Conservation (phyloP, 2,113 vertebrate genomes). For the Phaetusa simplex region DNA sequence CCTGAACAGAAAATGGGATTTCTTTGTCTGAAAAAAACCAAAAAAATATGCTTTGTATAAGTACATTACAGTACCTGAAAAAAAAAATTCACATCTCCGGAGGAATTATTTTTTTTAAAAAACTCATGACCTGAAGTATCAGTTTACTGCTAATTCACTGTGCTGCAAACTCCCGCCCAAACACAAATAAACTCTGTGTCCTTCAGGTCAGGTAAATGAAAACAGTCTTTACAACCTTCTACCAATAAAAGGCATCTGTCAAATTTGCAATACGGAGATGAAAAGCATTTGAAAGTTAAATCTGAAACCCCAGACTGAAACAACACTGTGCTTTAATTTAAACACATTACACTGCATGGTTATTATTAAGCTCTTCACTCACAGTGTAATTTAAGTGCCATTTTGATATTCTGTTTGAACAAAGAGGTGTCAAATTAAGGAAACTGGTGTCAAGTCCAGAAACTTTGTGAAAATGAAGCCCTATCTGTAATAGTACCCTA, state of each 20-base stretch:
- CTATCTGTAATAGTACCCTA: neutral
- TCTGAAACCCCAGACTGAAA: slow-evolving; percentile 39
- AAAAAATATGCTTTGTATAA: neutral
- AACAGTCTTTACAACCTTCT: slow-evolving; percentile 2
- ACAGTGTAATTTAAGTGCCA: slow-evolving; percentile 21
- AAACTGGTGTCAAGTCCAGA: slow-evolving; percentile 20
- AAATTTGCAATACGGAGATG: slow-evolving; percentile 22
- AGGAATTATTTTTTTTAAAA: neutral
- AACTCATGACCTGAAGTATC: slow-evolving; percentile 2
- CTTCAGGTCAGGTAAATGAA: slow-evolving; percentile 40
- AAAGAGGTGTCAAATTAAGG: slow-evolving; percentile 54
- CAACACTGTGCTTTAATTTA: slow-evolving; percentile 37
- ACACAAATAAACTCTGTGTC: slow-evolving; percentile 29
- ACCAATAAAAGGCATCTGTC: slow-evolving; percentile 18
- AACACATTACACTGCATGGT: neutral
- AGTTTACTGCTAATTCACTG: slow-evolving; percentile 37
- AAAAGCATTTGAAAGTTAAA: slow-evolving; percentile 53
- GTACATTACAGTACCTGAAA: neutral
- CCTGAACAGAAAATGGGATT: neutral
- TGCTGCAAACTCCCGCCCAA: neutral
- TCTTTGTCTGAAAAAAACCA: neutral
- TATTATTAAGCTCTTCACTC: slow-evolving; percentile 36
- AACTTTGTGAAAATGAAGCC: slow-evolving; percentile 30
- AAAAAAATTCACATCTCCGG: neutral
- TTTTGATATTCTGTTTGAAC: slow-evolving; percentile 50